phyloP scores from a whole-genome alignment of 2,888 invertebrate genomes.

The Torymus aiolomorphi region DNA sequence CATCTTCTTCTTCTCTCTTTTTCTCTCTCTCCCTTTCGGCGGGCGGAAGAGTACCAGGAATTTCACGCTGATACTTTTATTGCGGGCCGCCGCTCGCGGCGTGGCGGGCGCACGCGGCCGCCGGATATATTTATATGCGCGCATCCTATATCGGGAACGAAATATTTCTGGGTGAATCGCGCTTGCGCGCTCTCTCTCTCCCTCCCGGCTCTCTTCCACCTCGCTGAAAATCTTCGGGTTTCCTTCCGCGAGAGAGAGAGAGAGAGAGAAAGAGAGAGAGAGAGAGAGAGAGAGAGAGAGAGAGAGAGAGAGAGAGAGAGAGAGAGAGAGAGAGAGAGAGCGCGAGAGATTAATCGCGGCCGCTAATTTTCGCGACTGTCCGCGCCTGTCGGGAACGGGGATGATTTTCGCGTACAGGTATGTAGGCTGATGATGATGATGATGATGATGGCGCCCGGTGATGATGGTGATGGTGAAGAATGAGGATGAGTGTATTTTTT shows the following conservation, averaged over 20 bases:
- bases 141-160: conserved; percentile 68
- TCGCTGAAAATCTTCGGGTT: not conserved
- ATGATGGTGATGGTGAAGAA: no score
- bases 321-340: no score
- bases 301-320: no score
- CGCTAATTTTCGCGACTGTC: not conserved
- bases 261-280: no score
- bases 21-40: conserved; percentile 2
- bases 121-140: conserved; percentile 67
- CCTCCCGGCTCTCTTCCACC: not conserved
- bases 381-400: no score
- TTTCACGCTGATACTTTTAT: conserved; percentile 69
- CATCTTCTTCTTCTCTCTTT: not conserved
- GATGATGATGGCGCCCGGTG: no score
- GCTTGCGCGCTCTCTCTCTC: not conserved
- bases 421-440: no score
- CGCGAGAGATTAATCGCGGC: not conserved
- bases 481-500: no score
- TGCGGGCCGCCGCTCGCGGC: conserved; percentile 59
- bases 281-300: no score
- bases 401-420: no score
- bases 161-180: conserved; percentile 66
- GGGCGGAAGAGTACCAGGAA: conserved; percentile 58
- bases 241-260: no score
- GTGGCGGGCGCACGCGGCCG: not conserved